Evolutionary conservation across 2,888 invertebrate species (phyloP).

Genomic region (Mythimna impura): DNA sequence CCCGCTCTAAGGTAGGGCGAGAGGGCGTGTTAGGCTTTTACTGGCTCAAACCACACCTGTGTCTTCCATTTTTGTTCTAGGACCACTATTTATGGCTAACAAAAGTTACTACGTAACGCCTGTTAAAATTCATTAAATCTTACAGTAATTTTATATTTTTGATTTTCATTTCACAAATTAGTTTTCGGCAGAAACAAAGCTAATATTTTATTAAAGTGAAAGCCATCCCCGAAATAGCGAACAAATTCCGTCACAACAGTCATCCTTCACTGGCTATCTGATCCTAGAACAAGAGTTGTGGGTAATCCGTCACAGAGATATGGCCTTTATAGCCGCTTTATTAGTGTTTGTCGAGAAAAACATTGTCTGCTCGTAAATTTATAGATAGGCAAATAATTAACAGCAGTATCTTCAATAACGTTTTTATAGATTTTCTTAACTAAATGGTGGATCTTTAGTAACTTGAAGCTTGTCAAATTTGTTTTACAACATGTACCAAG

Average conservation of each 20-base stretch:
- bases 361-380: conserved; percentile 29
- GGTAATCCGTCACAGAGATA: conserved; percentile 44
- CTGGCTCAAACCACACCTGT: no score
- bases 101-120: no score
- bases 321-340: conserved; percentile 39
- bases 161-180: background rate
- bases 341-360: conserved; percentile 42
- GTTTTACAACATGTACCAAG: background rate
- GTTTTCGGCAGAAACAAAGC: background rate
- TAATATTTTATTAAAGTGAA: conserved; percentile 3
- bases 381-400: conserved; percentile 24
- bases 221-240: conserved; percentile 1
- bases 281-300: conserved; percentile 27
- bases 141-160: background rate
- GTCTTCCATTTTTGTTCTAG: no score
- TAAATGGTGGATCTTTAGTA: conserved; percentile 12
- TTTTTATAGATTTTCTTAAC: conserved; percentile 30
- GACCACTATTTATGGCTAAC: no score
- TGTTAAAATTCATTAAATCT: no score
- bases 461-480: background rate
- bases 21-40: no score
- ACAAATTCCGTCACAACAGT: conserved; percentile 34
- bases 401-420: conserved; percentile 8
- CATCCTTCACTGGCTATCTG: conserved; percentile 44
- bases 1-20: no score